phyloP scores from a whole-genome alignment of 2,113 vertebrate species.

The Nannospalax galili region DNA sequence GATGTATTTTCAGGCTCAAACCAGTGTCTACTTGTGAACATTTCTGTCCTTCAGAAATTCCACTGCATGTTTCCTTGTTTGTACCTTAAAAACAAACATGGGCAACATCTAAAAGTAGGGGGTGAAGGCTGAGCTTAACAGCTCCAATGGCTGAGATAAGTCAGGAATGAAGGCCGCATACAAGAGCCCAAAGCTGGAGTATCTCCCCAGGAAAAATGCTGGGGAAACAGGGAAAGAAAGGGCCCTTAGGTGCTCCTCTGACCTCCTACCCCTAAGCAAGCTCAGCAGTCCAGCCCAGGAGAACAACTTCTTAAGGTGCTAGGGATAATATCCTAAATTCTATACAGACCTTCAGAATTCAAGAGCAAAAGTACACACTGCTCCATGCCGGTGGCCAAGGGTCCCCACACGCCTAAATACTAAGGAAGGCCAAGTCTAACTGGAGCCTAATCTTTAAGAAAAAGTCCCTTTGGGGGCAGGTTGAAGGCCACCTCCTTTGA shows the following conservation, averaged over 20 bases:
- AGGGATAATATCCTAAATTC: neutral
- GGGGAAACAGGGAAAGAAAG: rapidly evolving
- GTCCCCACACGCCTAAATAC: no score
- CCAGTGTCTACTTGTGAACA: slow-evolving; percentile 60
- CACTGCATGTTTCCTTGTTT: slow-evolving; percentile 56
- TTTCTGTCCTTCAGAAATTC: slow-evolving; percentile 70
- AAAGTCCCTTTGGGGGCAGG: no score
- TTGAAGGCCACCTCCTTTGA: neutral
- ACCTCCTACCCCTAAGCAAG: neutral
- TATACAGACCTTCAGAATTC: neutral
- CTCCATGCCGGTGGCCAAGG: neutral
- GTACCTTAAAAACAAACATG: slow-evolving; percentile 76
- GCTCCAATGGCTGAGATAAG: neutral
- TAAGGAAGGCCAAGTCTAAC: neutral
- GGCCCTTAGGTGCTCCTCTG: rapidly evolving
- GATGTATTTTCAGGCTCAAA: slow-evolving; percentile 63
- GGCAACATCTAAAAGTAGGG: slow-evolving; percentile 71
- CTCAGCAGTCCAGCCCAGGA: neutral
- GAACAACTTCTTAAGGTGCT: neutral
- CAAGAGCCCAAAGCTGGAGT: neutral
- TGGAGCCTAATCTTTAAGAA: neutral
- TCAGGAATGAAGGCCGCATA: neutral
- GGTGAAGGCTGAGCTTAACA: slow-evolving; percentile 31
- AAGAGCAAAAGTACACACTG: neutral
- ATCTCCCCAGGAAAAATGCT: rapidly evolving